Base-by-base conservation (phyloP, 2,113 vertebrate species). In the Vimba vimba region DNA sequence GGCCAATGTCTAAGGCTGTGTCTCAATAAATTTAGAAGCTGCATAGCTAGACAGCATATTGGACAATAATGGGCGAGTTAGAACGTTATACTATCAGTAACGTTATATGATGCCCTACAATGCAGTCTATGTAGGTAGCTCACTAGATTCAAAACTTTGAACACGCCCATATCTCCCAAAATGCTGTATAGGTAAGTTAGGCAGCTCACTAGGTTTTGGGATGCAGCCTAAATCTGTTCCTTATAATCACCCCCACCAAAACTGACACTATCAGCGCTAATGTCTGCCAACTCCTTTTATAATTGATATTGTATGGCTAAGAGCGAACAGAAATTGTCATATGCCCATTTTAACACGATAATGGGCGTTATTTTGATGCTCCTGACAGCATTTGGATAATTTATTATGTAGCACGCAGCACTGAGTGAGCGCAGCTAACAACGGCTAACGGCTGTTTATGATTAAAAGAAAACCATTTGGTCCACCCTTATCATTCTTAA, bases 201-300 rank as follows among this genome's bases (percentile, higher is more conserved):
- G 4, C n/a, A 30, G 17, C 80, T 82, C 64, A 30, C 43, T 50
- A 2, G 10, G 45, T 52, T 66, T 69, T 17, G 45, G 6, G 0
- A 55, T 27, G 45, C 80, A 82, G 17, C 45, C 62, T 68, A 21
- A 68, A 82, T 82, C 45, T 82, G 64, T 69, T 82, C 45, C 25
- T 82, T 82, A 33, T 52, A 52, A 36, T 82, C 45, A 68, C 45
- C 60, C 23, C 39, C 60, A 30, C n/a, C 17, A 27, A 83, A 71
- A 73, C 66, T 39, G 66, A 39, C 66, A 73, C 23, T 71, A 71
- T 47, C 36, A 66, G 15, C 47, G 45, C 47, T 39, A 52, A 83
- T 69, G 13, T 73, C 5, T 25, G 25, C 43, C 60, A 82, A 52
- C 9, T 82, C 15, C 25, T 52, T 4, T 1, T 64, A 13, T 4